These are phyloP conservation scores for Coelogynopora nodosa DNA, from an alignment of 2,888 invertebrate genomes.

Conservation along the genomic window DNA sequence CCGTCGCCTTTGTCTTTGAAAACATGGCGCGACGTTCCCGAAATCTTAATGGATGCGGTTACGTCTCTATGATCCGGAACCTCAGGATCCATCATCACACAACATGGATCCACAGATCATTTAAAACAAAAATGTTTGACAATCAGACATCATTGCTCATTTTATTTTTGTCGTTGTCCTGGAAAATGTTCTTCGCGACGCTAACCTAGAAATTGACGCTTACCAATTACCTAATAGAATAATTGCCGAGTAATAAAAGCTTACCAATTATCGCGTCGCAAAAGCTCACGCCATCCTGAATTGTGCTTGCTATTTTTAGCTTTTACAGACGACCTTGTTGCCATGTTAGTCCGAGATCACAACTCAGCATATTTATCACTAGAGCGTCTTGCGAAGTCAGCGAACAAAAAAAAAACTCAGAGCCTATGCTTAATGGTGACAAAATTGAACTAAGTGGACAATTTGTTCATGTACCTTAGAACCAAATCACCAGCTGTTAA, in stretches of 20 bases:
- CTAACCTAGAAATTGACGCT: not conserved
- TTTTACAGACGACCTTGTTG: not conserved
- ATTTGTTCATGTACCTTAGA: not conserved
- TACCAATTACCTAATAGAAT: no score
- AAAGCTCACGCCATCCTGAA: not conserved
- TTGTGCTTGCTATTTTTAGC: not conserved
- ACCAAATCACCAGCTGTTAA: no score
- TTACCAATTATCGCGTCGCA: slow-evolving; percentile 8
- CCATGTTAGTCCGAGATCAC: not conserved
- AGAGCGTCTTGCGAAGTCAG: not conserved
- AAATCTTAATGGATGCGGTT: not conserved
- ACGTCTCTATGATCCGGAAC: not conserved
- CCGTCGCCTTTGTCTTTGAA: not conserved
- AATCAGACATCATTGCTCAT: not conserved
- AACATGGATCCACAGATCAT: not conserved
- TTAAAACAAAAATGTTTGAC: not conserved
- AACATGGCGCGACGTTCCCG: not conserved
- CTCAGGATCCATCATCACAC: not conserved
- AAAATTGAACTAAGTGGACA: not conserved
- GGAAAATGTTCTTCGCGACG: not conserved
- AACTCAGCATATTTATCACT: not conserved
- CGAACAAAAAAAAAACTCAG: not conserved
- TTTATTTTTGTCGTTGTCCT: not conserved
- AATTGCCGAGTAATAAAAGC: not conserved
- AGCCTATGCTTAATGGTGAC: not conserved